A percentile compares a stretch with the other conserved stretches of the same genome.
These are phyloP conservation scores for Caranx melampygus DNA, from an alignment of 2,113 vertebrate species.

Conservation along the genomic window DNA sequence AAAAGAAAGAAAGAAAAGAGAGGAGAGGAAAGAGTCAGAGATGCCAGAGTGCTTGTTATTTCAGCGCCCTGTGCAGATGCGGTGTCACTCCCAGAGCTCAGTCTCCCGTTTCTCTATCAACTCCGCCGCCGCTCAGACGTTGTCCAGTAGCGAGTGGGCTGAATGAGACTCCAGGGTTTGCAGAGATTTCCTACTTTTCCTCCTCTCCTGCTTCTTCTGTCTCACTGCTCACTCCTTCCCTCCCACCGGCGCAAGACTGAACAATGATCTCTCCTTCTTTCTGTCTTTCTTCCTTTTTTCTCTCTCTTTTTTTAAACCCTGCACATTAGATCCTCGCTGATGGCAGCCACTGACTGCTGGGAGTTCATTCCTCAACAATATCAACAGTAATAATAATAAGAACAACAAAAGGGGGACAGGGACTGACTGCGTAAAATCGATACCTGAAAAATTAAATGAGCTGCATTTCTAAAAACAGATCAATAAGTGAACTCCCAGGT, in stretches of 20 bases:
- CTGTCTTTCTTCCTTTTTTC: not conserved
- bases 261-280: conserved; percentile 18
- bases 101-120: conserved; percentile 47
- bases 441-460: conserved; percentile 36
- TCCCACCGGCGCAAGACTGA: conserved; percentile 46
- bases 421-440: conserved; percentile 44
- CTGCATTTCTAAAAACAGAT: conserved; percentile 21
- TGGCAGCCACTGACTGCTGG: conserved; percentile 6
- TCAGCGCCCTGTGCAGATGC: conserved; percentile 18
- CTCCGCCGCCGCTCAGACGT: conserved; percentile 58
- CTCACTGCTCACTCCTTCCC: conserved; percentile 58
- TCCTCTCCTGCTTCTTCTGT: conserved; percentile 45
- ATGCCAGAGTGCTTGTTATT: not conserved
- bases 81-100: conserved; percentile 42
- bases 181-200: conserved; percentile 62
- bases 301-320: not conserved
- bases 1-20: not conserved
- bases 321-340: conserved; percentile 25
- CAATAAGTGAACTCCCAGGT: conserved; percentile 29
- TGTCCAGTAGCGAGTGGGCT: conserved; percentile 78
- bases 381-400: conserved; percentile 2
- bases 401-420: not conserved
- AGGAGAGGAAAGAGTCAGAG: not conserved
- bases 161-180: conserved; percentile 66
- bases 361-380: conserved; percentile 36